Evolutionary conservation across 1,140 invertebrate genomes (phyloP), one percentile per base, ranked within the genome.

Genomic region (Diorhabda carinulata): DNA sequence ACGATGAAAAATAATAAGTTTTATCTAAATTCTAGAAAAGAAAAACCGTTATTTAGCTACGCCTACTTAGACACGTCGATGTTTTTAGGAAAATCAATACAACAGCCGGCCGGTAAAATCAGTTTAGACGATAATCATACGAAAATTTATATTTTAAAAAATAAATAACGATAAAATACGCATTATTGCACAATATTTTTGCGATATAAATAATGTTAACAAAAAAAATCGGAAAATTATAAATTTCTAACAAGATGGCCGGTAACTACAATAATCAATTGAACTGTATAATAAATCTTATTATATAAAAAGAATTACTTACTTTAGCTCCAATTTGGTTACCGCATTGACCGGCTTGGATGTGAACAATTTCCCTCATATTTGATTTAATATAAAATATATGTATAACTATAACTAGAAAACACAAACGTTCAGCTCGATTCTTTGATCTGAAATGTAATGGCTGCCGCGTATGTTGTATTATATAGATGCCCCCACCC

Each of bases 271-370:
- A 7, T 10, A 44, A 44, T 7, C 56, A 61, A 25, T 6, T 56
- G 9, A 57, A 59, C 8, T 8, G 9, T 66, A 57, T 42, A 66
- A 57, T 25, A 25, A 25, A 25, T 25, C 1, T 25, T 25, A 25
- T 25, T 25, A 25, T 25, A 25, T 25, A 25, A 25, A 25, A 25
- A 25, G 25, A 10, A 62, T 10, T 57, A 72, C 61, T 67, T 82
- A 90, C 88, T 85, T 91, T 91, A 4, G 89, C 87, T 76, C 89
- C 89, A 75, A 91, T 90, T 79, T 91, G 90, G 79, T 91, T 91
- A 64, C 90, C 90, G 78, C 90, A 91, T 81, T 91, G 90, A 70
- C 90, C 90, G 69, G 88, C 89, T 80, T 91, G 90, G 69, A 91
- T 83, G 79, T 91, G 90, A 72, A 91, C 89, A 77, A 91, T 91